Evolutionary conservation across 2,888 invertebrate species (phyloP).

Genomic region (Scaptomyza polygonia): DNA sequence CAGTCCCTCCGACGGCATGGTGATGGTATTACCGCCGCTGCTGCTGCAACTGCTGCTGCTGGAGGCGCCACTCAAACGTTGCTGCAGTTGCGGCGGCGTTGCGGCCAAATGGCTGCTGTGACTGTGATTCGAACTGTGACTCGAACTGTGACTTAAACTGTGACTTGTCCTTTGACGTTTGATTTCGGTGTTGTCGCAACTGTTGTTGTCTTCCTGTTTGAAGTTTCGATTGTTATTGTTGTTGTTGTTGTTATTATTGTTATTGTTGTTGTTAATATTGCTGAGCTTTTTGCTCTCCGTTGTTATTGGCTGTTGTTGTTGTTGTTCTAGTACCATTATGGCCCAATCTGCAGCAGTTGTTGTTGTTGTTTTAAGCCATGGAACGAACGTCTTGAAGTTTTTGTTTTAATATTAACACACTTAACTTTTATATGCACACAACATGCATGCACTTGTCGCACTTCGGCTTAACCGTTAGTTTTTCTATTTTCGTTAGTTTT

Average conservation of each 20-base stretch:
- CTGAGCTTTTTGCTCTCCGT: constrained; percentile 21
- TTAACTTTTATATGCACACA: constrained; percentile 1
- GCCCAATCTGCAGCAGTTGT: constrained; percentile 46
- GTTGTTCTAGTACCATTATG: constrained; percentile 82
- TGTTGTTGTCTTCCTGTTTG: constrained; percentile 51
- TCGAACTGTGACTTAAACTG: constrained; percentile 24
- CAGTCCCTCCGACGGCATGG: constrained; percentile 82
- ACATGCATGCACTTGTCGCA: constrained; percentile 12
- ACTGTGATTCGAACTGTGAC: constrained; percentile 28
- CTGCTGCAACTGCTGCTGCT: constrained; percentile 26
- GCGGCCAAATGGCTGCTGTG: constrained; percentile 34
- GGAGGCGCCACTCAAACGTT: constrained; percentile 40
- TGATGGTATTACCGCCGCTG: constrained; percentile 31
- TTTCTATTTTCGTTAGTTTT: no score
- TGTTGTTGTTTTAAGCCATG: constrained; percentile 55
- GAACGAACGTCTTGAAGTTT: constrained; percentile 30
- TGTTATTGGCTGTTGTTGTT: constrained; percentile 37
- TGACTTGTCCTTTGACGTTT: constrained; percentile 48
- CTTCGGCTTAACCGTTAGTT: constrained; percentile 39
- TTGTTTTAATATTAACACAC: constrained; percentile 20
- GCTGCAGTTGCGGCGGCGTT: constrained; percentile 52
- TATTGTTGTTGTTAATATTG: constrained; percentile 22
- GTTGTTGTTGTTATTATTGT: constrained; percentile 30
- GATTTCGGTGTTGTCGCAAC: constrained; percentile 26
- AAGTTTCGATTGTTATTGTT: constrained; percentile 33